These are phyloP conservation scores for Caenorhabditis brenneri DNA, from an alignment of 1,140 invertebrate genomes.

Conservation along the genomic window DNA sequence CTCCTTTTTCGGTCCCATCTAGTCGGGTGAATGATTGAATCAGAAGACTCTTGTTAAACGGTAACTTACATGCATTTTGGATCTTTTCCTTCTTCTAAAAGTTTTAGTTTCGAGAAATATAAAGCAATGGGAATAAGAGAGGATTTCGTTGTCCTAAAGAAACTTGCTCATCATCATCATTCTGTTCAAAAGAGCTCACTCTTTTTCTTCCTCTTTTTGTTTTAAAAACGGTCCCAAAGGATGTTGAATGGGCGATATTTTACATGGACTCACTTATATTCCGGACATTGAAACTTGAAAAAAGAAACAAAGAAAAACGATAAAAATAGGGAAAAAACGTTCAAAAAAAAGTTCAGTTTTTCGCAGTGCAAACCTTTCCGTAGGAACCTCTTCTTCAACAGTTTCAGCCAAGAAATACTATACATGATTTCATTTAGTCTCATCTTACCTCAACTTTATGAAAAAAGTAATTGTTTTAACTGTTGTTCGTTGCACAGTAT, in stretches of 20 bases:
- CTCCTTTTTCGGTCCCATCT: background rate
- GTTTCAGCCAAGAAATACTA: no score
- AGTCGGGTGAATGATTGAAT: background rate
- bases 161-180: slow-evolving; percentile 17
- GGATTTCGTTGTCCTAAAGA: background rate
- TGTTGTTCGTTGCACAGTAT: background rate
- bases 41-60: background rate
- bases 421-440: no score
- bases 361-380: no score
- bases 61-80: slow-evolving; percentile 16
- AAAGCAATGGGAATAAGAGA: background rate
- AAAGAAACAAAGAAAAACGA: background rate
- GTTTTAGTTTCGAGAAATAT: background rate
- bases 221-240: slow-evolving; percentile 14
- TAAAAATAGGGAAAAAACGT: background rate
- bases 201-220: background rate
- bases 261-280: slow-evolving; percentile 18
- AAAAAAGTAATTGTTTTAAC: background rate
- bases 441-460: no score
- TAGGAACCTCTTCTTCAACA: no score
- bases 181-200: background rate
- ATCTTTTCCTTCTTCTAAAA: background rate
- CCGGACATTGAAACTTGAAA: background rate
- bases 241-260: background rate
- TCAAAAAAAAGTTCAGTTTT: background rate